Conservation (phyloP, 2,113 vertebrate genomes). For the Talpa occidentalis region DNA sequence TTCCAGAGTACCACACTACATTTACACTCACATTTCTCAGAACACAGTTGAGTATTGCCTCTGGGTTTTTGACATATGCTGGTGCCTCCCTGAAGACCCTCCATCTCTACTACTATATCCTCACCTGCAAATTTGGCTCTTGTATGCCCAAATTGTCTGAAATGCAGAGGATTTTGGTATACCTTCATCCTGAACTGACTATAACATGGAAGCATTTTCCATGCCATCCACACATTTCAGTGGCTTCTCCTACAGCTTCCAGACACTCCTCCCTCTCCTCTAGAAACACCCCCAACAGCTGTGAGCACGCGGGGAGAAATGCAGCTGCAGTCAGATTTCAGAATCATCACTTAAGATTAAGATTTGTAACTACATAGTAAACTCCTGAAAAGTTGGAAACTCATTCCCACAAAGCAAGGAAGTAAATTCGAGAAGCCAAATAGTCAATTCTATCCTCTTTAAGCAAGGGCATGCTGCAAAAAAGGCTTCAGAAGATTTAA, state of each 20-base stretch:
- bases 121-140: not conserved
- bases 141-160: not conserved
- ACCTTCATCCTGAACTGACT: slow-evolving; percentile 13
- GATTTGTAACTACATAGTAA: not conserved
- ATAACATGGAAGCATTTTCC: not conserved
- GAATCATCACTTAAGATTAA: not conserved
- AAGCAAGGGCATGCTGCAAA: not conserved
- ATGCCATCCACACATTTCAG: not conserved
- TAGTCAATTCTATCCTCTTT: not conserved
- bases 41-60: not conserved
- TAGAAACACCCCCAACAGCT: not conserved
- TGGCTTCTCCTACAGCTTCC: not conserved
- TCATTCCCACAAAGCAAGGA: not conserved
- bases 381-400: not conserved
- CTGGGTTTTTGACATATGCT: not conserved
- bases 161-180: not conserved
- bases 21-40: not conserved
- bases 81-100: not conserved
- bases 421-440: not conserved
- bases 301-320: not conserved
- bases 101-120: not conserved
- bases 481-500: not conserved
- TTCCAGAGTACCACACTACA: not conserved
- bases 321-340: not conserved
- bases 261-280: not conserved